Percentiles rank a stretch among this genome's conserved stretches.
Evolutionary conservation across 2,888 invertebrate species (phyloP).

Genomic region (Phortica okadai): DNA sequence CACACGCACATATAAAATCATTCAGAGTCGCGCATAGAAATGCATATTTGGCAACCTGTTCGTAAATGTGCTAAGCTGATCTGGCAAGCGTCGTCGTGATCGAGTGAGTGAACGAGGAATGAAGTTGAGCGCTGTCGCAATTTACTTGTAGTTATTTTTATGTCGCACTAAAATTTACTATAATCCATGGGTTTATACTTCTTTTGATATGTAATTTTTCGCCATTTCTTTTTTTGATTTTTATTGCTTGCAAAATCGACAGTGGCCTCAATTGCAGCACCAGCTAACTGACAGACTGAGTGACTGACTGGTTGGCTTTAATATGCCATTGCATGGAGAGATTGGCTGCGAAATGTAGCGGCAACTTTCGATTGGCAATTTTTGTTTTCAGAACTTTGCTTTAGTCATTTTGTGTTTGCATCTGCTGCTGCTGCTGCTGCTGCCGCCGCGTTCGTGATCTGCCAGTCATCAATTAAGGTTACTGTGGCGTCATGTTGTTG

Average conservation of each 20-base stretch:
- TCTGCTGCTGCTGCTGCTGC: not conserved
- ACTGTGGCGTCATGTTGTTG: conserved; percentile 26
- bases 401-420: not conserved
- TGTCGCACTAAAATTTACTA: conserved; percentile 49
- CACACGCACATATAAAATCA: not conserved
- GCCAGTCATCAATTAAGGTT: conserved; percentile 35
- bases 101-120: not conserved
- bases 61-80: conserved; percentile 70
- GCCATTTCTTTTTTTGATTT: not conserved
- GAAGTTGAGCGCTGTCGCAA: conserved; percentile 32
- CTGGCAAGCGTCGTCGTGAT: conserved; percentile 26
- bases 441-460: not conserved
- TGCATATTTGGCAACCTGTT: conserved; percentile 61
- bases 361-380: conserved; percentile 35
- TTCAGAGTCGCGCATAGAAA: not conserved
- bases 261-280: conserved; percentile 30
- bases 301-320: not conserved
- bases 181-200: conserved; percentile 55
- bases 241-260: conserved; percentile 16
- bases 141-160: conserved; percentile 51
- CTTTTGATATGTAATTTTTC: too few relatives aligned
- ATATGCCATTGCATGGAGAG: not conserved
- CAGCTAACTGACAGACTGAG: not conserved
- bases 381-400: conserved; percentile 30
- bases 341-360: not conserved